Base-by-base conservation (phyloP, 2,797 vertebrate genomes). In the Pangasius larnaudii region DNA sequence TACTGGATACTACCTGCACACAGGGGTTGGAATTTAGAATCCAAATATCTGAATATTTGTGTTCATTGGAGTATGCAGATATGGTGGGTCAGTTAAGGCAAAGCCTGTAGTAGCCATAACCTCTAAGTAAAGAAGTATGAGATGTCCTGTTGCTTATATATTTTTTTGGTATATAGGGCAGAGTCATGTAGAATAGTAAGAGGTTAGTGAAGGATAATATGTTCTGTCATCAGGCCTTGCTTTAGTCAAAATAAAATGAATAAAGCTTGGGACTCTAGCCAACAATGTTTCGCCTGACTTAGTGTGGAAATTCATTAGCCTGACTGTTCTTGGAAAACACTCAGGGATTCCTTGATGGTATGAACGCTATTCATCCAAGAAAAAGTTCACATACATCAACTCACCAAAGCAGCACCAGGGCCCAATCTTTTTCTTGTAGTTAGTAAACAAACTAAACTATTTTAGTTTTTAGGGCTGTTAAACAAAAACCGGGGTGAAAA, bases 201-300 rank as follows among this genome's bases (percentile, higher is more conserved):
- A 22, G 14, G 16, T 33, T 56, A 79, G 14, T 22, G 51, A 79
- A 79, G n/a, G 75, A 79, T 51, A 51, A 53, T 30, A 77, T 67
- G 72, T 79, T 59, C 86, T 36, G 53, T 84, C n/a, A 87, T 85
- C 72, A 56, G 82, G 24, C 58, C 71, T 72, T 87, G 42, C 33
- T 75, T 89, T 77, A 85, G 30, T 58, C 63, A 72, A 77, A 77
- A 72, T 56, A 88, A 72, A 74, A 84, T 69, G 16, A 85, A 81
- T 72, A 61, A 74, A 81, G 75, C 30, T 80, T 22, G 19, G 63
- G 67, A 30, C 22, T 24, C 19, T 67, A 65, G 82, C 81, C 82
- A 85, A 79, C 2, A 53, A 2, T 59, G 67, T 56, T 58, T 80
- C 77, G 10, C 53, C 24, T 59, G 33, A 81, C 36, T 59, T n/a